Evolutionary conservation across 1,140 invertebrate species (phyloP), one percentile per base, ranked within the genome.

Genomic region (Atta cephalotes): DNA sequence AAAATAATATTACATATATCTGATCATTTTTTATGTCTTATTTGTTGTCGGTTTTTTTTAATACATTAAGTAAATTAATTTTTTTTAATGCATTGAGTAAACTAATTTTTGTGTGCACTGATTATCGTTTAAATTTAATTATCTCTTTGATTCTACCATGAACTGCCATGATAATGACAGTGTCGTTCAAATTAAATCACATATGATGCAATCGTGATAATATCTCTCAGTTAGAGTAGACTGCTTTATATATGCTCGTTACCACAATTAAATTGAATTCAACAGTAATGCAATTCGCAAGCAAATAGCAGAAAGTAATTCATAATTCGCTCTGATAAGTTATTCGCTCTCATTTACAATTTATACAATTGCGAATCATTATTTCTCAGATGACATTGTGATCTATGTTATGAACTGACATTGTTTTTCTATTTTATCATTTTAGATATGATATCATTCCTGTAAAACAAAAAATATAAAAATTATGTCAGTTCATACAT

Each of bases 161-260:
- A 74, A 82, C 71, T 62, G 10, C 2, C 39, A 45, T 45, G 53
- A 60, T 72, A 72, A 56, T 21, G 25, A 60, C 1, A 53, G 6
- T 82, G 39, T 74, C 53, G 14, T 31, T 60, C 10, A 74, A 82
- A 82, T 82, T 72, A 82, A 82, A 82, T 82, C n/a, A 35, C 49
- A 81, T 60, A 39, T 82, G 66, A 74, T 53, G 68, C 35, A 71
- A 70, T 71, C 31, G 35, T 45, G 10, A 45, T 82, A 72, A 71
- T 82, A 28, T 28, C 66, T 25, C 66, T 18, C 2, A 45, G 39
- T 56, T 31, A 31, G 21, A 81, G n/a, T 62, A 60, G 45, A 10
- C 35, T 58, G 66, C 56, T 82, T 60, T 74, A 74, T 60, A 60
- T 72, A n/a, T 35, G 21, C 65, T 10, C 18, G 56, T 82, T 82